Conservation (phyloP, 2,113 vertebrate species). For the Ornithorhynchus anatinus region DNA sequence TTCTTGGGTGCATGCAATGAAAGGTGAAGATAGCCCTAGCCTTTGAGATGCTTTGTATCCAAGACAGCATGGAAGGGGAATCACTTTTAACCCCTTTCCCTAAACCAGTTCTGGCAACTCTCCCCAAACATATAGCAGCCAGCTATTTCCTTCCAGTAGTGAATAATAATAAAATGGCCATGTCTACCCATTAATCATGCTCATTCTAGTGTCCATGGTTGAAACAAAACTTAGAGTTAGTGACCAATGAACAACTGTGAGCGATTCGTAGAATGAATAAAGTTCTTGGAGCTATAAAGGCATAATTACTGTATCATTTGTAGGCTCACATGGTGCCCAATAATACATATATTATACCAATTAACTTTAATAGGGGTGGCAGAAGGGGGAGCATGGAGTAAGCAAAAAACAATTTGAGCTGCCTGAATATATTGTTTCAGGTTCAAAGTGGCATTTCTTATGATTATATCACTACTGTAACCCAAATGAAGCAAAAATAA, state of each 20-base stretch:
- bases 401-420: constrained; percentile 34
- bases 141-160: neutral
- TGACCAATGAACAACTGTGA: constrained; percentile 8
- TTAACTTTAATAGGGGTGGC: constrained; percentile 44
- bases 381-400: constrained; percentile 28
- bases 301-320: constrained; percentile 34
- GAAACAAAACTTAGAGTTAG: neutral
- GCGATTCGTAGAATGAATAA: neutral
- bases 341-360: constrained; percentile 33
- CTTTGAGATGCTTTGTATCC: too few relatives aligned
- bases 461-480: constrained; percentile 10
- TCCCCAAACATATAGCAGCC: neutral
- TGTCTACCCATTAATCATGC: neutral
- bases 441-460: constrained; percentile 11
- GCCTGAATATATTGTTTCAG: constrained; percentile 33
- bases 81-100: too few relatives aligned
- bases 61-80: too few relatives aligned
- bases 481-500: constrained; percentile 37
- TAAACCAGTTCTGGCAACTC: neutral
- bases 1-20: too few relatives aligned
- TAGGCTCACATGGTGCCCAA: constrained; percentile 11
- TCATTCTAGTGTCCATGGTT: neutral
- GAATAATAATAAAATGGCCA: neutral
- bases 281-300: constrained; percentile 13
- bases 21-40: too few relatives aligned